phyloP scores from a whole-genome alignment of 2,113 vertebrate species.

The Bombycilla garrulus region DNA sequence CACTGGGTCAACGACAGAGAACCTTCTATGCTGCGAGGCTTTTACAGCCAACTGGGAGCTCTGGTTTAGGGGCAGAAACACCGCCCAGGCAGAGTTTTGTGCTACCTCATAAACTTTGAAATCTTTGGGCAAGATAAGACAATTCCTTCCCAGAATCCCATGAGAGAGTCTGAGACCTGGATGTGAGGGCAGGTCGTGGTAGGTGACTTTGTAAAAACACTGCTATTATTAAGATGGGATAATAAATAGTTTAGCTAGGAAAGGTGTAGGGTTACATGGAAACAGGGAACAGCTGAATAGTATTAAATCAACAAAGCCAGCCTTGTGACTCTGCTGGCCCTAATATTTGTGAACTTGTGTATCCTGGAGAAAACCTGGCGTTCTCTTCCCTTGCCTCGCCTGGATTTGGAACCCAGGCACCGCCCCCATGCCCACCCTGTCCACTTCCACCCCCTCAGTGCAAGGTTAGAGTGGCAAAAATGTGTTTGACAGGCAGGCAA shows the following conservation, averaged over 20 bases:
- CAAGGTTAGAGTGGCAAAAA: not conserved
- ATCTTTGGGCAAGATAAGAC: not conserved
- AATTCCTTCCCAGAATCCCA: not conserved
- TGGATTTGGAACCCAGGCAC: not conserved
- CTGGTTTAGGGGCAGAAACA: not conserved
- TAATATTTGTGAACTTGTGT: not conserved
- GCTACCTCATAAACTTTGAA: not conserved
- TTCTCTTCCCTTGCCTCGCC: not conserved
- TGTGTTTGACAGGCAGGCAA: not conserved
- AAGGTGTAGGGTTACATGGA: constrained; percentile 41
- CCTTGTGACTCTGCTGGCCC: not conserved
- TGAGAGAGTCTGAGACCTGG: not conserved
- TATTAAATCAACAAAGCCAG: constrained; percentile 35
- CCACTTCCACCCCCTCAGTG: not conserved
- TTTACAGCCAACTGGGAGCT: not conserved
- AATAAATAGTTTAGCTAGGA: constrained; percentile 36
- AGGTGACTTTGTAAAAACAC: constrained; percentile 37
- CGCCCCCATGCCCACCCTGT: not conserved
- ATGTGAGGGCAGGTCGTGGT: not conserved
- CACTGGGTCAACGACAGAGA: not conserved
- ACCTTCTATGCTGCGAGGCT: not conserved
- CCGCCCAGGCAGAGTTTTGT: not conserved
- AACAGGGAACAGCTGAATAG: constrained; percentile 45
- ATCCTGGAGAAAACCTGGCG: not conserved
- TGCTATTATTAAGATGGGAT: constrained; percentile 34